These are phyloP conservation scores for Phocoena sinus DNA, from an alignment of 2,113 vertebrate genomes.

Conservation along the genomic window DNA sequence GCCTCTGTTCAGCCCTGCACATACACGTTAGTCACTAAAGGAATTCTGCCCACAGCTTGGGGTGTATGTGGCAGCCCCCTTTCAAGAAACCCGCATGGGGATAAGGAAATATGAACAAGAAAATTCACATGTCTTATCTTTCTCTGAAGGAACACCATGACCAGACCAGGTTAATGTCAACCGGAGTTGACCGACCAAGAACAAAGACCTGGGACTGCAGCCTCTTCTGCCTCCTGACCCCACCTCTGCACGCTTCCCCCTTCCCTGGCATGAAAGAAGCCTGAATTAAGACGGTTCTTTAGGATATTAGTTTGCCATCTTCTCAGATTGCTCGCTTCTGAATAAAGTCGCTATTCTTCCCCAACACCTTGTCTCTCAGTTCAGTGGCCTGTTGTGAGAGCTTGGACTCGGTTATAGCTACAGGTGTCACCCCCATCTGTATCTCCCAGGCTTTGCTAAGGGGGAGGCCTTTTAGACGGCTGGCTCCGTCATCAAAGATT, in stretches of 20 bases:
- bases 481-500: not conserved
- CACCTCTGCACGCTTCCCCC: no score
- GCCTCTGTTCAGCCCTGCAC: not conserved
- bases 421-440: accelerated
- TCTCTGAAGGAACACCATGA: not conserved
- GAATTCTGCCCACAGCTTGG: not conserved
- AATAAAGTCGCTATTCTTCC: not conserved
- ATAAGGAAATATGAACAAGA: not conserved
- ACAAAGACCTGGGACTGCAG: not conserved
- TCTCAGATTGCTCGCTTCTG: not conserved
- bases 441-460: not conserved
- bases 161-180: not conserved
- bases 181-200: not conserved
- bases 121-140: not conserved
- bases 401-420: not conserved
- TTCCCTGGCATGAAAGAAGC: not conserved
- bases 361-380: not conserved
- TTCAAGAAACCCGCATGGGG: not conserved
- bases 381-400: not conserved
- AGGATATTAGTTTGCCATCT: not conserved
- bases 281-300: not conserved
- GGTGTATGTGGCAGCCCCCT: not conserved
- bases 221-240: not conserved
- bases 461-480: not conserved
- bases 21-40: not conserved